These are phyloP conservation scores for Podiceps cristatus DNA, from an alignment of 2,113 vertebrate genomes.

Conservation along the genomic window DNA sequence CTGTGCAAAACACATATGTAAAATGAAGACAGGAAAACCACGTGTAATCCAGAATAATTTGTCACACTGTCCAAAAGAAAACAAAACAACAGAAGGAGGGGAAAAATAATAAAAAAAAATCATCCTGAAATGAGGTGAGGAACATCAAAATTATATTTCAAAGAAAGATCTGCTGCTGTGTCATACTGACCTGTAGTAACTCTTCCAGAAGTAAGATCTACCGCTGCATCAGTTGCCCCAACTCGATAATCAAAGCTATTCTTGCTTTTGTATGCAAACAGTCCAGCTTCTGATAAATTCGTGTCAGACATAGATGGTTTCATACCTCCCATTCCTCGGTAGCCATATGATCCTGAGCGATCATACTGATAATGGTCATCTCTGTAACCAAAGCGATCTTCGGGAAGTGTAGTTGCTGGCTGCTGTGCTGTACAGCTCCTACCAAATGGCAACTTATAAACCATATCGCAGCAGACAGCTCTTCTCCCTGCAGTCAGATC, in stretches of 20 bases:
- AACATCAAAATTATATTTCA: constrained; percentile 87
- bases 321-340: constrained; percentile 87
- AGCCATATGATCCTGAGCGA: constrained; percentile 80
- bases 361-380: constrained; percentile 91
- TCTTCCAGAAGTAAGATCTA: constrained; percentile 95
- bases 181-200: constrained; percentile 91
- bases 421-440: constrained; percentile 91
- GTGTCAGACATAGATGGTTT: constrained; percentile 91
- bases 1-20: constrained; percentile 80
- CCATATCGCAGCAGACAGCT: constrained; percentile 94
- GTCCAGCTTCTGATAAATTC: constrained; percentile 87
- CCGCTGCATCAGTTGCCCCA: constrained; percentile 86
- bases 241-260: constrained; percentile 87
- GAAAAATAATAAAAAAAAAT: constrained; percentile 66
- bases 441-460: constrained; percentile 95
- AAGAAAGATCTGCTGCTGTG: constrained; percentile 83
- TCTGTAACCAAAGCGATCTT: constrained; percentile 88
- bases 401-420: constrained; percentile 86
- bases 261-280: constrained; percentile 90
- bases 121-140: constrained; percentile 83
- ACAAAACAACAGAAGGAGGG: constrained; percentile 72
- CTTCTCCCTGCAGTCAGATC: constrained; percentile 93
- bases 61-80: constrained; percentile 77
- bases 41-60: constrained; percentile 71
- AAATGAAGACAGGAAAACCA: constrained; percentile 75